Conservation (phyloP, 2,888 invertebrate genomes). For the Copidosoma aretas region DNA sequence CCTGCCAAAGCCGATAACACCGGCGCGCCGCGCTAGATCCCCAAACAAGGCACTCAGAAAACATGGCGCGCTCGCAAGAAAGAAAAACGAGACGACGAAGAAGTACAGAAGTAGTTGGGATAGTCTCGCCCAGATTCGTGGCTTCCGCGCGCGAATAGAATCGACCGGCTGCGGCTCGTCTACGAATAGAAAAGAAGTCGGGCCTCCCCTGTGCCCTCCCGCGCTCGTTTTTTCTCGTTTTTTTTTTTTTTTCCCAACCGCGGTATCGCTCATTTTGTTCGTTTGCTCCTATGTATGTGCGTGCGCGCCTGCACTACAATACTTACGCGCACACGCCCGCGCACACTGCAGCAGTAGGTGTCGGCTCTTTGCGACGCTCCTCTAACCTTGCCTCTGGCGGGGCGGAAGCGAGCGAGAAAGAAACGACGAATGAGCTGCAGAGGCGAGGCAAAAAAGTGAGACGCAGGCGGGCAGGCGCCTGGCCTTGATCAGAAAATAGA, state of each 20-base stretch:
- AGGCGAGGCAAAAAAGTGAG: not conserved
- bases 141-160: conserved; percentile 33
- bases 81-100: conserved; percentile 22
- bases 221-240: not conserved
- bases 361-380: not conserved
- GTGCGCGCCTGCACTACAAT: no score
- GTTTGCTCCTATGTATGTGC: not conserved
- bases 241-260: not conserved
- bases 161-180: conserved; percentile 32
- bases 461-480: not conserved
- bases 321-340: no score
- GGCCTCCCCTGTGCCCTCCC: not conserved
- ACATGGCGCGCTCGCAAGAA: conserved; percentile 19
- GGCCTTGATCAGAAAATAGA: not conserved
- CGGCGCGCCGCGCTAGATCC: not conserved
- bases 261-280: not conserved
- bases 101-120: not conserved
- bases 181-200: conserved; percentile 41
- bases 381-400: not conserved
- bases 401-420: not conserved
- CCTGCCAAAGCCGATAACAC: not conserved
- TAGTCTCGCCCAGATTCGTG: conserved; percentile 31
- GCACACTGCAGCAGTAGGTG: not conserved
- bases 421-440: not conserved
- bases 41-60: conserved; percentile 28